A percentile compares a stretch with the other conserved stretches of the same genome.
phyloP scores from a whole-genome alignment of 2,888 invertebrate genomes.

The Tipula helvola region DNA sequence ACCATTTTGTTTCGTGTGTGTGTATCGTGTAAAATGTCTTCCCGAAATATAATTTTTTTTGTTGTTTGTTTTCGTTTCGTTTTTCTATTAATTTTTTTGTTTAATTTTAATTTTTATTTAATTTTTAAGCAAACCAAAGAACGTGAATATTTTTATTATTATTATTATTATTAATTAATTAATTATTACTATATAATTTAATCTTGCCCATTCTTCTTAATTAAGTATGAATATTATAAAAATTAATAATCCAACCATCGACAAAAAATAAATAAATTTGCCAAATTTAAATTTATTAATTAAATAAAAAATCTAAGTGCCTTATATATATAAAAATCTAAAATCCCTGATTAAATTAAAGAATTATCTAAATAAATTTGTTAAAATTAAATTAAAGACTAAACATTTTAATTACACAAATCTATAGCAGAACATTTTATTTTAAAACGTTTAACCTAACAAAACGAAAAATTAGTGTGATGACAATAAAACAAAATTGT shows the following conservation, averaged over 20 bases:
- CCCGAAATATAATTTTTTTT: not conserved
- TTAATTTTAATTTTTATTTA: slow-evolving; percentile 4
- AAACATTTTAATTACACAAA: not conserved
- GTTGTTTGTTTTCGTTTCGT: not conserved
- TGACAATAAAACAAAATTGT: not conserved
- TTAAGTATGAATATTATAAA: not conserved
- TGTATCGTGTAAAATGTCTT: not conserved
- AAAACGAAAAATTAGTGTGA: not conserved
- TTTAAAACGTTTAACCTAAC: not conserved
- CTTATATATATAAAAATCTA: not conserved
- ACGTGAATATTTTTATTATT: not conserved
- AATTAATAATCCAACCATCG: not conserved
- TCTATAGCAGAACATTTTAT: not conserved
- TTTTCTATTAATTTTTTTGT: not conserved
- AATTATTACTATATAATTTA: not conserved
- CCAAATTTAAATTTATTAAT: not conserved
- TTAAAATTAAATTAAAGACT: not conserved
- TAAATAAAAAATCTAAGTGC: not conserved
- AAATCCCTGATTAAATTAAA: not conserved
- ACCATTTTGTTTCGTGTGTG: not conserved
- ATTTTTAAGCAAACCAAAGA: slow-evolving; percentile 4
- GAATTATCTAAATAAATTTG: not conserved
- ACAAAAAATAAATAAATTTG: not conserved
- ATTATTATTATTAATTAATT: not conserved
- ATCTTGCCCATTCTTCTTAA: not conserved